Evolutionary conservation across 2,888 invertebrate species (phyloP), one percentile per base, ranked within the genome.

Genomic region (Germaria angustata): DNA sequence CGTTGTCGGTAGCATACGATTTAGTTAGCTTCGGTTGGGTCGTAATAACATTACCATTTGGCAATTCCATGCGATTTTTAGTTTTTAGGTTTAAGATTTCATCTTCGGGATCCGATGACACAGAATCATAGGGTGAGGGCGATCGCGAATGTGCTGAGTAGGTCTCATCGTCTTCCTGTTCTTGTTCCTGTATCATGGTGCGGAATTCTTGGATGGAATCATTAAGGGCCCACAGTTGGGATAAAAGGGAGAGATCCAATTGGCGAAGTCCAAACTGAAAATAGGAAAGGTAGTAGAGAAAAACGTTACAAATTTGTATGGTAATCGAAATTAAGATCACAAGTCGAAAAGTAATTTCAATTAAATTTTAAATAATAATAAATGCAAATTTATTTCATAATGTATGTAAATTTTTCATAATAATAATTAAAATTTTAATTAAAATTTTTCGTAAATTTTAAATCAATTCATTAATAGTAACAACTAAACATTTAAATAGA

Each of bases 151-250:
- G 87, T 51, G 88, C 86, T 32, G 88, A 87, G 28, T 87, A 87
- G 44, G 87, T 86, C 61, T 88, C 88, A 68, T 87, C 87, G 1
- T 87, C 87, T 32, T 87, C 87, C 57, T 85, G 85, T 20, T 91
- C 91, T 84, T 91, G 90, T 34, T 91, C 91, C 79, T 91, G 90
- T 80, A 95, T 90, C 84, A 95, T 93, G 86, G 94, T 94, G 55
- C 95, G 94, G 92, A 96, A 97, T 85, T 97, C 96, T 87, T 97
- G 96, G 90, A 98, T 97, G 49, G 97, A 95, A 91, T 98, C 97
- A 92, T 97, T 97, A 66, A 98, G 93, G 1, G 96, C 95, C 97
- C 97, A 97, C 84, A 98, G 93, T 91, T 98, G 98, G 4, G 97
- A 97, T 51, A 98, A 93, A 69, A 98, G 92, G 0, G 97, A 96